phyloP scores from a whole-genome alignment of 2,888 invertebrate genomes.

The Pardosa pseudoannulata region DNA sequence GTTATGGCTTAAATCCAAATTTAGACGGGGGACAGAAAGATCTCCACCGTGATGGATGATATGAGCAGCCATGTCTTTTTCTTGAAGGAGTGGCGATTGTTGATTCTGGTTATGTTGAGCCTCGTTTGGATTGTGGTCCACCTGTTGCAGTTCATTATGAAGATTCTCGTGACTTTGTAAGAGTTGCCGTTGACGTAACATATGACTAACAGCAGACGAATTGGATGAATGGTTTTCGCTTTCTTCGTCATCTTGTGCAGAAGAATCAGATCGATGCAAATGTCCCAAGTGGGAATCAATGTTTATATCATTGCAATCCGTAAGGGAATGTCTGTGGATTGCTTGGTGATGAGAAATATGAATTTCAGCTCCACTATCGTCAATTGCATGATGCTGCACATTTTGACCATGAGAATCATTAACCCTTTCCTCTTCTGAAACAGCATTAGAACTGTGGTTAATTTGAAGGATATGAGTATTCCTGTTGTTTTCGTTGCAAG shows the following conservation, averaged over 20 bases:
- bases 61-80: slow-evolving; percentile 44
- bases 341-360: slow-evolving; percentile 21
- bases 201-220: background rate
- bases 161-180: slow-evolving; percentile 20
- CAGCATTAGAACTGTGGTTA: slow-evolving; percentile 8
- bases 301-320: slow-evolving; percentile 21
- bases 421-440: slow-evolving; percentile 10
- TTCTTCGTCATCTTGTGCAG: slow-evolving; percentile 22
- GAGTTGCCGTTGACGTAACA: slow-evolving; percentile 38
- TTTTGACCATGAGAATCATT: slow-evolving; percentile 24
- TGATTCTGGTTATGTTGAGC: slow-evolving; percentile 15
- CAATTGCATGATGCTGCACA: background rate
- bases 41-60: slow-evolving; percentile 40
- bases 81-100: slow-evolving; percentile 33
- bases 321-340: slow-evolving; percentile 20
- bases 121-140: slow-evolving; percentile 23
- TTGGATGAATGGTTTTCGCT: slow-evolving; percentile 10
- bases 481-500: slow-evolving; percentile 10
- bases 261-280: slow-evolving; percentile 32
- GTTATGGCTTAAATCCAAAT: slow-evolving; percentile 23
- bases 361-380: slow-evolving; percentile 9
- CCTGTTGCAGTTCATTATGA: slow-evolving; percentile 26
- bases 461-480: slow-evolving; percentile 21
- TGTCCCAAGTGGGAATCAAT: slow-evolving; percentile 28
- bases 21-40: slow-evolving; percentile 23